phyloP scores from a whole-genome alignment of 2,888 invertebrate genomes.

The Macrosiphum euphorbiae region DNA sequence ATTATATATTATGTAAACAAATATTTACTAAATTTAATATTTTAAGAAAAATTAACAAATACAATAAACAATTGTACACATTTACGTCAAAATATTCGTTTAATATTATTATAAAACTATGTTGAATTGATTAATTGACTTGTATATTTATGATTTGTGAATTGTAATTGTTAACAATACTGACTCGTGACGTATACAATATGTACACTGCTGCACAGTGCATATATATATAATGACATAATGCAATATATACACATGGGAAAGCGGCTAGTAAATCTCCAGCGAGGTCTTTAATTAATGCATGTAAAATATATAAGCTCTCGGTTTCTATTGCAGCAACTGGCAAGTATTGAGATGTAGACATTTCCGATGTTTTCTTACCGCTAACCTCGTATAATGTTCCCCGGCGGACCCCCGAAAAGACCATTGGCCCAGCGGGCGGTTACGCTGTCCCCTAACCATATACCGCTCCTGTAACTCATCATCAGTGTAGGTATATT shows the following conservation, averaged over 20 bases:
- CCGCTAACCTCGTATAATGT: background rate
- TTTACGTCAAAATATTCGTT: background rate
- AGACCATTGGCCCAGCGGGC: slow-evolving; percentile 18
- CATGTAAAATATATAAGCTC: background rate
- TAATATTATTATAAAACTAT: no score
- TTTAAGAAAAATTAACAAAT: background rate
- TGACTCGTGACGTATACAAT: background rate
- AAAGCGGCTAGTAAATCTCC: background rate
- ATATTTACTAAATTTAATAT: background rate
- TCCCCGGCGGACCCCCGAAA: background rate
- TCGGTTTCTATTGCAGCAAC: background rate
- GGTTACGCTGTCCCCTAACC: background rate
- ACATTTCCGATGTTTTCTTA: slow-evolving; percentile 13
- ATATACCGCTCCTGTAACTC: slow-evolving; percentile 6
- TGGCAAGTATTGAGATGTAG: background rate
- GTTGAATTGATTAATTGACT: background rate
- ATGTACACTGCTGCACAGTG: background rate
- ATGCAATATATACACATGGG: background rate
- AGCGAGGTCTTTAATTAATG: background rate
- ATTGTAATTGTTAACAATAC: background rate
- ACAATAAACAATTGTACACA: background rate
- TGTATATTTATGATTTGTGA: background rate
- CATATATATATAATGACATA: background rate
- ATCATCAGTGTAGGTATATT: background rate
- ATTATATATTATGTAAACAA: background rate